Percentiles rank a stretch among this genome's conserved stretches.
Conservation (phyloP, 2,888 invertebrate genomes). For the Hemicrepidius hirtus region DNA sequence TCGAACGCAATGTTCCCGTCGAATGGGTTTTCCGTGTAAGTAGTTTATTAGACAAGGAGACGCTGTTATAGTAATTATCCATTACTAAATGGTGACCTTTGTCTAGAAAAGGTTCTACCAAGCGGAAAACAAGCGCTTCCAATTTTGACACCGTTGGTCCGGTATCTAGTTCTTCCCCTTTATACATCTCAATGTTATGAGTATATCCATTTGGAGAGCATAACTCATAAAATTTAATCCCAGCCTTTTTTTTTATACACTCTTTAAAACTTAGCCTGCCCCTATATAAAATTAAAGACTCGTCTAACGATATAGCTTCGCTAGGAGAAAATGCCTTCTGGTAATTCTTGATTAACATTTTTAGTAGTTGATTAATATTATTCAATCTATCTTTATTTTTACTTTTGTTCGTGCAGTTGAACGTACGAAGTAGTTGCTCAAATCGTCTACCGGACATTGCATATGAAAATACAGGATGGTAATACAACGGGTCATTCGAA, state of each 20-base stretch:
- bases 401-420: slow-evolving; percentile 41
- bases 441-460: slow-evolving; percentile 42
- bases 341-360: slow-evolving; percentile 51
- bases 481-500: slow-evolving; percentile 50
- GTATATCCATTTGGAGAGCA: slow-evolving; percentile 48
- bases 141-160: neutral
- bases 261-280: neutral
- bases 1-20: slow-evolving; percentile 49
- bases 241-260: slow-evolving; percentile 52
- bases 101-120: slow-evolving; percentile 59
- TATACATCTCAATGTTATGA: slow-evolving; percentile 2
- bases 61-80: slow-evolving; percentile 61
- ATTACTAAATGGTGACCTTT: slow-evolving; percentile 61
- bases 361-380: slow-evolving; percentile 52
- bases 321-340: slow-evolving; percentile 23
- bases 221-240: slow-evolving; percentile 46
- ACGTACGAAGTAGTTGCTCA: slow-evolving; percentile 48
- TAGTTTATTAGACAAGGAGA: slow-evolving; percentile 53
- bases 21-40: slow-evolving; percentile 55
- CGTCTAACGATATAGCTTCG: neutral
- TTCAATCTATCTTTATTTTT: slow-evolving; percentile 48
- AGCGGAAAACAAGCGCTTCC: slow-evolving; percentile 55
- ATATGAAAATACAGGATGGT: slow-evolving; percentile 49
- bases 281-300: neutral
- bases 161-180: neutral